A percentile compares a stretch with the other conserved stretches of the same genome.
These are phyloP conservation scores for Phaonia tiefii DNA, from an alignment of 2,888 invertebrate species.

Conservation along the genomic window DNA sequence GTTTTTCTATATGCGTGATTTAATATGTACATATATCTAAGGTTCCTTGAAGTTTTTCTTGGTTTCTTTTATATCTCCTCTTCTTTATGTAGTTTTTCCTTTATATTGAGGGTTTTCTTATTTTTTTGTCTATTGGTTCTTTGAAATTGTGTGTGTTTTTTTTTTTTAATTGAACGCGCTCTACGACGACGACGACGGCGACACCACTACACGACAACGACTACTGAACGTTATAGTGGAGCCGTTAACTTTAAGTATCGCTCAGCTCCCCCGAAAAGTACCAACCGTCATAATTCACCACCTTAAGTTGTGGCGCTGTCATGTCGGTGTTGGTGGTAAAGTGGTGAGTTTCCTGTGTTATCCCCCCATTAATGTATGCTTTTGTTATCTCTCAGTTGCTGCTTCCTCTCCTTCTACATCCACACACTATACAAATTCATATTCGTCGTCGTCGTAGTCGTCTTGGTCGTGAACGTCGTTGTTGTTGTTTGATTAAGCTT, in stretches of 20 bases:
- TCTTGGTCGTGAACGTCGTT: neutral
- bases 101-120: slow-evolving; percentile 37
- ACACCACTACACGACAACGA: slow-evolving; percentile 79
- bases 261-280: slow-evolving; percentile 31
- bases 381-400: neutral
- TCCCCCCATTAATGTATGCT: slow-evolving; percentile 47
- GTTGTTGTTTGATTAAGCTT: slow-evolving; percentile 29
- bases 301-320: neutral
- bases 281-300: slow-evolving; percentile 2
- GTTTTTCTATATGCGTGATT: too few species aligned
- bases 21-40: slow-evolving; percentile 16
- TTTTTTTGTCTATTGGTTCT: slow-evolving; percentile 36
- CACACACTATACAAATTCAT: too few species aligned
- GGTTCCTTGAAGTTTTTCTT: slow-evolving; percentile 57
- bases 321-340: too few species aligned
- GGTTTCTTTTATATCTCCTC: slow-evolving; percentile 52
- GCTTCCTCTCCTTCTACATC: neutral
- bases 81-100: slow-evolving; percentile 12
- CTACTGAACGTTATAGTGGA: slow-evolving; percentile 66
- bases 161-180: too few species aligned
- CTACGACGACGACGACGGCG: slow-evolving; percentile 71
- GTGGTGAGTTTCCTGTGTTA: slow-evolving; percentile 14
- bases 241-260: slow-evolving; percentile 60
- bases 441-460: too few species aligned
- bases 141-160: slow-evolving; percentile 37